Percentiles rank a stretch among this genome's conserved stretches.
These are phyloP conservation scores for Latrodectus elegans DNA, from an alignment of 2,888 invertebrate genomes.

Conservation along the genomic window DNA sequence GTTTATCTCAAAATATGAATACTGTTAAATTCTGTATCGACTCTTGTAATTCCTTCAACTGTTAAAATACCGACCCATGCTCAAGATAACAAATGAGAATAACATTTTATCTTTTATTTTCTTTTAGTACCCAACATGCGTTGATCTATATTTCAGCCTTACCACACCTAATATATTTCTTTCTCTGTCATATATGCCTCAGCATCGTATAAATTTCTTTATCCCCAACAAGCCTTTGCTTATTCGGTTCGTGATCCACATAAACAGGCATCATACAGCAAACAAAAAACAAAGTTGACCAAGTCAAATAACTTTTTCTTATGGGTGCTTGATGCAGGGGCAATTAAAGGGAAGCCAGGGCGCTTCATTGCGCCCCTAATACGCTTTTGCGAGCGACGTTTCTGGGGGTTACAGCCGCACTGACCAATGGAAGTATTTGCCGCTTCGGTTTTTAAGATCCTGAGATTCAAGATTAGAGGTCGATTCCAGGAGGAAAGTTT, in stretches of 20 bases:
- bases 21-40: too few relatives aligned
- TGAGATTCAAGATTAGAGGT: conserved; percentile 33
- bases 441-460: conserved; percentile 64
- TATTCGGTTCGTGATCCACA: conserved; percentile 47
- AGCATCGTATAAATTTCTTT: neutral
- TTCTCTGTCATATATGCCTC: neutral
- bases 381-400: conserved; percentile 68
- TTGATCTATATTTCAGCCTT: neutral
- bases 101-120: neutral
- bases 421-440: conserved; percentile 67
- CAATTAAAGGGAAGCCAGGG: conserved; percentile 61
- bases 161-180: neutral
- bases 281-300: conserved; percentile 51
- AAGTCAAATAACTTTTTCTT: conserved; percentile 66
- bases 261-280: conserved; percentile 43
- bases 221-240: conserved; percentile 23
- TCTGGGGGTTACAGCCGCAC: conserved; percentile 61
- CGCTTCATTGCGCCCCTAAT: conserved; percentile 67
- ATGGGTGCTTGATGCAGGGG: conserved; percentile 54
- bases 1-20: too few relatives aligned
- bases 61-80: too few relatives aligned
- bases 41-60: too few relatives aligned
- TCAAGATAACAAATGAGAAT: too few relatives aligned
- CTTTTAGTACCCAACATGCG: neutral
- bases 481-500: neutral